Base-by-base conservation (phyloP, 2,113 vertebrate species). In the Megaceryle torquata region DNA sequence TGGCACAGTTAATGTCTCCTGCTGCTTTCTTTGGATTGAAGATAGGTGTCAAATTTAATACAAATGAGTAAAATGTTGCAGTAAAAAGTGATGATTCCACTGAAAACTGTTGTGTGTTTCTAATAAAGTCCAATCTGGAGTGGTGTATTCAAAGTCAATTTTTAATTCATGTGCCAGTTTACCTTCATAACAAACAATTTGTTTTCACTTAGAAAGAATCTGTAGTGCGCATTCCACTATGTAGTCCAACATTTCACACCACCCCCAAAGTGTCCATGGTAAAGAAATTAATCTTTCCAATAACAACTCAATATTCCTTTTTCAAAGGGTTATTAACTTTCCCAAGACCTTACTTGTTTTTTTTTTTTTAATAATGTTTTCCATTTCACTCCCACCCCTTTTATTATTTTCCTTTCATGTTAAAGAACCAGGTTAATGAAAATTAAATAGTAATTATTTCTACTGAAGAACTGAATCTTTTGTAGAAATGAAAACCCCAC, bases 351-450 rank as follows among this genome's bases (percentile, higher is more conserved):
- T 70, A 24, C 10, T 48, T 10, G 0, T 9, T 46, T 54, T n/a
- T 61, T 63, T 37, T 41, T 41, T 18, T 18, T 37, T 37, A 37
- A 37, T 18, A 46, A 18, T 29, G 22, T 50, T 35, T 31, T 29
- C 2, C 39, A 41, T 41, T 3, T 24, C 8, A 3, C 5, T 9
- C 10, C 11, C 2, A 6, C 24, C 51, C 13, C 12, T 50, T 31
- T 31, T n/a, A 2, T 2, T 24, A 4, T 10, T 41, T 50, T 57
- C 26, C 7, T 39, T 46, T 61, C 25, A 56, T 26, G 15, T 69
- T 63, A 61, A 37, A 61, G 48, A 26, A 79, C 9, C 46, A 79
- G 19, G 31, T 63, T 89, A 75, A 64, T 57, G 51, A 69, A 80
- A 79, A 75, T 43, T n/a, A 68, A n/a, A 31, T 59, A 31, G n/a